Conservation (phyloP, 1,140 invertebrate genomes). For the Magallana ariakensis region DNA sequence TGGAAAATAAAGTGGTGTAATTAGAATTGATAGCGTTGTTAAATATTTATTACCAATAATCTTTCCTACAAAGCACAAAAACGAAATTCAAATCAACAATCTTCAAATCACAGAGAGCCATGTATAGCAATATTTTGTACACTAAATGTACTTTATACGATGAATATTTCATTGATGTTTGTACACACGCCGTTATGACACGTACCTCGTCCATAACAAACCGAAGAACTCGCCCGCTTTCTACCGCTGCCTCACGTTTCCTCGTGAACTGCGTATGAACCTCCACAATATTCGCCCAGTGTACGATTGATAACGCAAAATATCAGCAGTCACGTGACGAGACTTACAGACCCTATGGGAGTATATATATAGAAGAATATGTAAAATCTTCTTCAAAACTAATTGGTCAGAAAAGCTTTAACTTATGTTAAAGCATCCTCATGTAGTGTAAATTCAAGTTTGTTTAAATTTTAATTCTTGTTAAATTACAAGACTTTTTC, state of each 20-base stretch:
- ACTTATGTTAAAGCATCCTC: too few species aligned
- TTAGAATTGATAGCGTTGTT: too few species aligned
- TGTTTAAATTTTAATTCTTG: too few species aligned
- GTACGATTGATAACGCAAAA: slow-evolving; percentile 42
- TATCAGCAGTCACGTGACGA: too few species aligned
- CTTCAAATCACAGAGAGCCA: too few species aligned
- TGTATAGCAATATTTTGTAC: background rate
- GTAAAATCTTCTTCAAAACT: too few species aligned
- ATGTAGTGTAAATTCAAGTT: too few species aligned
- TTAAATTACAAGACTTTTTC: too few species aligned
- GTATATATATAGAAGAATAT: too few species aligned
- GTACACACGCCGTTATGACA: background rate
- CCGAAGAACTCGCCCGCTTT: slow-evolving; percentile 39
- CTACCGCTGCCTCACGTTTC: slow-evolving; percentile 47
- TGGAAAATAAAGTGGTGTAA: too few species aligned
- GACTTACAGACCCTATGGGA: too few species aligned
- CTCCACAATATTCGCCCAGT: slow-evolving; percentile 48
- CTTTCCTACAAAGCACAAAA: background rate
- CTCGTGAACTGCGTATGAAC: slow-evolving; percentile 41
- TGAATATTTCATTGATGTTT: slow-evolving; percentile 23
- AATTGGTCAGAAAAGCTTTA: too few species aligned
- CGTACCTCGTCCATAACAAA: slow-evolving; percentile 32
- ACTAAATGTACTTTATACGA: slow-evolving; percentile 46
- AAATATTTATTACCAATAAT: background rate
- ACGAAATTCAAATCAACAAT: background rate